Base-by-base conservation (phyloP, 1,140 invertebrate genomes). In the Lepidotrigona ventralis region DNA sequence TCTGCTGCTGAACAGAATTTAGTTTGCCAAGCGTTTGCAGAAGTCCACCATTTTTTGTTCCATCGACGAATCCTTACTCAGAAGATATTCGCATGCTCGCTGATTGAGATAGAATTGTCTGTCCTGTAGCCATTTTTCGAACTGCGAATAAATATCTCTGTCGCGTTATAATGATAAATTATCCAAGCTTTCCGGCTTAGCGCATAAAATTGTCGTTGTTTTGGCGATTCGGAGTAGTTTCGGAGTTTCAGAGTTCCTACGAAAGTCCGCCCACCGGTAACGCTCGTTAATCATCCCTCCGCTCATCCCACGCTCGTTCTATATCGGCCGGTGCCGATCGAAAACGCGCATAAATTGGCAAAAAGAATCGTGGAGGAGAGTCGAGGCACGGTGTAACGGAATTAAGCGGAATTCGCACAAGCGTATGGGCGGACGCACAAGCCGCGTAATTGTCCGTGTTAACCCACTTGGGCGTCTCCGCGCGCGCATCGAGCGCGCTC, bases 381-480 rank as follows among this genome's bases (percentile, higher is more conserved):
- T 81, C 68, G 79, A 86, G 51, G 68, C 21, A 63, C 60, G 70
- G 66, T 39, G 2, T 90, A 90, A 90, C 86, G 85, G 87, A 88
- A 90, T 90, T 87, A 86, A 88, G 80, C 68, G 83, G 83, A 85
- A 86, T 87, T 87, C 75, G 54, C 76, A 81, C 9, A 8, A 46
- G 39, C 71, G 74, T 78, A 91, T 87, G 90, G 89, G 89, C 90
- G 90, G 88, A 86, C 84, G 79, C 82, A 84, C 71, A 71, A 82
- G 82, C 66, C 86, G 82, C 84, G 87, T 91, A 91, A 91, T 92
- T 91, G 89, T 90, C 83, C 85, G 88, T 85, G 89, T 90, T 90
- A 92, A 92, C 90, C 89, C 90, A 88, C 87, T 88, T 90, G 91
- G 91, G 92, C 91, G 90, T 91, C 90, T 88, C 90, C 77, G 81